These are phyloP conservation scores for Chauna torquata DNA, from an alignment of 2,113 vertebrate genomes.

Conservation along the genomic window DNA sequence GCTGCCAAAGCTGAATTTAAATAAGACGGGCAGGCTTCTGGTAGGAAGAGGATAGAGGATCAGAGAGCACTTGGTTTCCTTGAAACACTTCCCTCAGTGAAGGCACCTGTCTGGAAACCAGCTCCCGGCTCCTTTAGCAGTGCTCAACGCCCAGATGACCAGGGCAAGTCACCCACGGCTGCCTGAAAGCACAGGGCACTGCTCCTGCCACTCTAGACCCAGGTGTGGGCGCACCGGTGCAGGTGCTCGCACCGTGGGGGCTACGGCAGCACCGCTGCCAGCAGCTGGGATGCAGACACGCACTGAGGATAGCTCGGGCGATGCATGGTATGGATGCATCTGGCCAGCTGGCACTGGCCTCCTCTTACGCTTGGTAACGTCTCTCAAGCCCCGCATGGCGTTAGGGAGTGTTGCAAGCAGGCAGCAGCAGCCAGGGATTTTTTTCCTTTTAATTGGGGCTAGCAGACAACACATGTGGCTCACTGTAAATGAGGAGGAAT, in stretches of 20 bases:
- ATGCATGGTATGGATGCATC: not conserved
- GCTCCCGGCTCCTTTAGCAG: not conserved
- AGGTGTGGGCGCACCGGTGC: not conserved
- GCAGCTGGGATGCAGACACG: not conserved
- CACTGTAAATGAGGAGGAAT: not conserved
- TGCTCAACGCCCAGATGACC: not conserved
- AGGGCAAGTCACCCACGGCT: not conserved
- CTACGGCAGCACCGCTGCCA: not conserved
- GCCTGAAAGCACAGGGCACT: not conserved
- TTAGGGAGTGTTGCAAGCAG: not conserved
- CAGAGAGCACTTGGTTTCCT: not conserved
- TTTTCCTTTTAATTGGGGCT: not conserved
- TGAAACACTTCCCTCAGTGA: not conserved
- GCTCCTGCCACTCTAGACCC: not conserved
- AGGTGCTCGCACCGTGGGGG: accelerated
- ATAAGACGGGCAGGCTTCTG: not conserved
- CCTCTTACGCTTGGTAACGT: accelerated
- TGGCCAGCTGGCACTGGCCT: not conserved
- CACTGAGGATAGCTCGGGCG: not conserved
- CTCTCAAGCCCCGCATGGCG: accelerated
- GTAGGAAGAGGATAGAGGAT: not conserved
- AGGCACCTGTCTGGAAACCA: not conserved
- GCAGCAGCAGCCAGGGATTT: not conserved
- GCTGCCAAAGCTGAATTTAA: conserved; percentile 31
- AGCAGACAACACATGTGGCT: not conserved